phyloP scores from a whole-genome alignment of 2,113 vertebrate species.

The Malurus cyaneus region DNA sequence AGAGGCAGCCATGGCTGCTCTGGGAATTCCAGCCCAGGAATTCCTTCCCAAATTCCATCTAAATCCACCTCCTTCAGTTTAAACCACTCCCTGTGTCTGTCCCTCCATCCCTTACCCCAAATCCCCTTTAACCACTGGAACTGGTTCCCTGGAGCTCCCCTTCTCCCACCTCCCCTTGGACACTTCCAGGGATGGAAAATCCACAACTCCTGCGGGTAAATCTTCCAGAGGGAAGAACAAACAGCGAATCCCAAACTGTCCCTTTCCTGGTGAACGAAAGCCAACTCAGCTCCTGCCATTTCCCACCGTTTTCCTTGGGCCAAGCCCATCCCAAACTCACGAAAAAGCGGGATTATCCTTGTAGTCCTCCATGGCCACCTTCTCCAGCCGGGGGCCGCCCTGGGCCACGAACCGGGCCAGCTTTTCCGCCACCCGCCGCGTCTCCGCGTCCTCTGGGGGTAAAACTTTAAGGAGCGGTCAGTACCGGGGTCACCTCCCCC shows the following conservation, averaged over 20 bases:
- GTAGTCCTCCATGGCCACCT: constrained; percentile 91
- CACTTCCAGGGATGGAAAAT: background rate
- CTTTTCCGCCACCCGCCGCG: constrained; percentile 90
- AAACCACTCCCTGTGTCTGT: background rate
- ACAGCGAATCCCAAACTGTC: fast-evolving
- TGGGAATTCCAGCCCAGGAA: background rate
- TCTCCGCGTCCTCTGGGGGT: constrained; percentile 96
- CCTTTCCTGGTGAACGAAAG: no score
- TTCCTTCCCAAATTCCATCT: background rate
- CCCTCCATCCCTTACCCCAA: background rate
- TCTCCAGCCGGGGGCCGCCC: constrained; percentile 90
- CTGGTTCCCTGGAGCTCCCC: background rate
- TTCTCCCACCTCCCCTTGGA: background rate
- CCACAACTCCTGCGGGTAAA: background rate
- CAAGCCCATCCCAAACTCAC: constrained; percentile 68
- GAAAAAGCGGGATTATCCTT: constrained; percentile 90
- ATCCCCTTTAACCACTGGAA: background rate
- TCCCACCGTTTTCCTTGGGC: fast-evolving
- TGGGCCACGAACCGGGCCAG: constrained; percentile 95
- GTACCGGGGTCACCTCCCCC: constrained; percentile 86
- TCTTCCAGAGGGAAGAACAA: background rate
- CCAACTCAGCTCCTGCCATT: fast-evolving
- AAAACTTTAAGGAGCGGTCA: constrained; percentile 99
- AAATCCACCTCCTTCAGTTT: background rate
- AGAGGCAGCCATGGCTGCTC: background rate